Conservation (phyloP, 2,113 vertebrate species). For the Microtus oregoni region DNA sequence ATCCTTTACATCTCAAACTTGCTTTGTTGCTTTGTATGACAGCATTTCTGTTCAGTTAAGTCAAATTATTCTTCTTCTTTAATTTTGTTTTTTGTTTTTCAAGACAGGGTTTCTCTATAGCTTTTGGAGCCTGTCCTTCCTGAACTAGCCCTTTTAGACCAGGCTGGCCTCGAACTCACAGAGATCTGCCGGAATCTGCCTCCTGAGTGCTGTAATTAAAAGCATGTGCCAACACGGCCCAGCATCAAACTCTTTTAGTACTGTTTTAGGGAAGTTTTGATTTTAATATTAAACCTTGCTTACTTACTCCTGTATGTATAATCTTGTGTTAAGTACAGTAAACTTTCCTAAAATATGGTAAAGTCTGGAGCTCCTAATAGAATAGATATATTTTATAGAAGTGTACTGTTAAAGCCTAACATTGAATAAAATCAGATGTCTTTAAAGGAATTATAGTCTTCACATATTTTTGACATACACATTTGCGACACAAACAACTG, state of each 20-base stretch:
- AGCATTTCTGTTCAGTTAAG: background rate
- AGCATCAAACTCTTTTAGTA: background rate
- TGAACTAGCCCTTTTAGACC: no score
- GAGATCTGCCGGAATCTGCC: no score
- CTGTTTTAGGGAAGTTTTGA: background rate
- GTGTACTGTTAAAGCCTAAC: slow-evolving; percentile 37
- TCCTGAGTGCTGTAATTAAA: no score
- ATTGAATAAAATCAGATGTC: background rate
- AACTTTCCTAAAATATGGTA: background rate
- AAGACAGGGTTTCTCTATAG: no score
- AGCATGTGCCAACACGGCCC: no score
- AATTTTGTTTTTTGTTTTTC: no score
- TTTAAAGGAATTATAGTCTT: slow-evolving; percentile 38
- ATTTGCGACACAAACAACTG: slow-evolving; percentile 12
- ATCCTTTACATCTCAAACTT: background rate
- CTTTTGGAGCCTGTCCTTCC: no score
- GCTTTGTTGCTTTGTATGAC: background rate
- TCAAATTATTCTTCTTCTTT: no score
- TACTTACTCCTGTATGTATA: slow-evolving; percentile 26
- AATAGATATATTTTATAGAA: slow-evolving; percentile 38
- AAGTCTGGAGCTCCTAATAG: slow-evolving; percentile 20
- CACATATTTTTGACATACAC: slow-evolving; percentile 29
- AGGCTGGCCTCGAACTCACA: no score
- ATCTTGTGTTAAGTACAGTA: slow-evolving; percentile 52
- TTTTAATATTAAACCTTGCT: background rate